A percentile compares a stretch with the other conserved stretches of the same genome.
Conservation (phyloP, 1,140 invertebrate genomes). For the Nomia melanderi region DNA sequence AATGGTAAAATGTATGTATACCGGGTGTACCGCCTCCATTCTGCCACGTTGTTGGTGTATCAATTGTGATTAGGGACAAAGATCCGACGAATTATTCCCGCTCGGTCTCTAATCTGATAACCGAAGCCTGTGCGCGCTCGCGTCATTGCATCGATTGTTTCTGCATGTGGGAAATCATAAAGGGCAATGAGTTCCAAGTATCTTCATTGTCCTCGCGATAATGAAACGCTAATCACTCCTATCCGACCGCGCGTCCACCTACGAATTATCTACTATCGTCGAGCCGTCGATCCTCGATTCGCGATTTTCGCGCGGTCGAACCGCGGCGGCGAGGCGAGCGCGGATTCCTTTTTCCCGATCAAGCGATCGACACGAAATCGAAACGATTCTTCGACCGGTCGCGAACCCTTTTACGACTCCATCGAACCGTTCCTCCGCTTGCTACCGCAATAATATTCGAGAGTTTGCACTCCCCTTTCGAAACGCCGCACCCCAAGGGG, state of each 20-base stretch:
- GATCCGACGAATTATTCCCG: conserved; percentile 69
- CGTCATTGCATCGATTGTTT: conserved; percentile 68
- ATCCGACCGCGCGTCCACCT: neutral
- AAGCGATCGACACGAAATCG: conserved; percentile 11
- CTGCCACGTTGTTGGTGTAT: conserved; percentile 64
- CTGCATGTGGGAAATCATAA: conserved; percentile 63
- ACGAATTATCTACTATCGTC: neutral
- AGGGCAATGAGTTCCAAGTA: conserved; percentile 59
- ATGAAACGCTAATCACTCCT: conserved; percentile 58
- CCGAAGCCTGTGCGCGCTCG: conserved; percentile 54
- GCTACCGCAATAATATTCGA: conserved; percentile 56
- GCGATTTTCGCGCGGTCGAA: too few species aligned
- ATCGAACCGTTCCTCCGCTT: conserved; percentile 44
- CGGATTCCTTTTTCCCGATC: too few species aligned
- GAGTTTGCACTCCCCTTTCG: conserved; percentile 45
- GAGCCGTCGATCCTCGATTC: neutral
- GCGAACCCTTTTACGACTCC: conserved; percentile 50
- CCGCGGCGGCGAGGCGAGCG: too few species aligned
- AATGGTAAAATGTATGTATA: conserved; percentile 68
- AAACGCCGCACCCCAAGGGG: conserved; percentile 58
- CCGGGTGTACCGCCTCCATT: conserved; percentile 66
- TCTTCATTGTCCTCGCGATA: conserved; percentile 61
- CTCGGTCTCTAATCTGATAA: conserved; percentile 68
- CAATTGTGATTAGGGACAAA: conserved; percentile 70
- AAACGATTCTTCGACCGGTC: conserved; percentile 44